Evolutionary conservation across 2,113 vertebrate genomes (phyloP).

Genomic region (Egretta garzetta): DNA sequence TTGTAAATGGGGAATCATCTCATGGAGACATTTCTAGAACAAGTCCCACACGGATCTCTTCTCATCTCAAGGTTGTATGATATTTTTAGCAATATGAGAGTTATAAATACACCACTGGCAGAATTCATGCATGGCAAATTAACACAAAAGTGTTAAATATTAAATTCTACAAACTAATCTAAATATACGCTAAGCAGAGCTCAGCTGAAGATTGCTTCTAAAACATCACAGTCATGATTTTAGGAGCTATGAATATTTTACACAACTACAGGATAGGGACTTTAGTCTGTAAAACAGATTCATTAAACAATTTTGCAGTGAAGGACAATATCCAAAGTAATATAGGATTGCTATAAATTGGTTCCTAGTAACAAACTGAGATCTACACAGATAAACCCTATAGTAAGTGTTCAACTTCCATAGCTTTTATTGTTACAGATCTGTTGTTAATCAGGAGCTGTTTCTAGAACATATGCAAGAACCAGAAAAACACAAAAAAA

Average conservation of each 20-base stretch:
- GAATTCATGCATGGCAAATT: background rate
- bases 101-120: background rate
- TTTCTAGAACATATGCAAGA: background rate
- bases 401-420: background rate
- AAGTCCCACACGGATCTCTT: background rate
- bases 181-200: background rate
- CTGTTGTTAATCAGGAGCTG: background rate
- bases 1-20: background rate
- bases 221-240: background rate
- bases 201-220: background rate
- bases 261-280: background rate
- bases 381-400: background rate
- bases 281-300: background rate
- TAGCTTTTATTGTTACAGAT: background rate
- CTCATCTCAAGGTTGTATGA: constrained; percentile 18
- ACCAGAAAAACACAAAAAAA: background rate
- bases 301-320: background rate
- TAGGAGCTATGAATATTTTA: background rate
- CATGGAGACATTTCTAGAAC: constrained; percentile 15
- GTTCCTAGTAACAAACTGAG: background rate
- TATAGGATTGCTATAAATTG: background rate
- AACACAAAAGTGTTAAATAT: background rate
- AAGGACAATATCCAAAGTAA: background rate
- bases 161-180: background rate
- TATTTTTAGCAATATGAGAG: background rate